These are phyloP conservation scores for Atherinomorus stipes DNA, from an alignment of 2,113 vertebrate genomes.

Conservation along the genomic window DNA sequence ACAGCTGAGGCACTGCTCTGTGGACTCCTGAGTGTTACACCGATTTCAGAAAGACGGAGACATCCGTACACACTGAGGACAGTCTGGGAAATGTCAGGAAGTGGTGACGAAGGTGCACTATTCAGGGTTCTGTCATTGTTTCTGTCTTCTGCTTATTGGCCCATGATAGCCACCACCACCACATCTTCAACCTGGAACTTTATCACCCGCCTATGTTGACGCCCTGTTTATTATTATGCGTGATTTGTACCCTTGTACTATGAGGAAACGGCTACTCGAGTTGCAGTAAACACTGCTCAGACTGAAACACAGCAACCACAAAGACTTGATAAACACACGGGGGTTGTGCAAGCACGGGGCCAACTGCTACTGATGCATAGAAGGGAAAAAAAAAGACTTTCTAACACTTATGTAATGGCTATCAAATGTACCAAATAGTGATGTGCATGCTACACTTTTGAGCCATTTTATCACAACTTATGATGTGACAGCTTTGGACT, in stretches of 20 bases:
- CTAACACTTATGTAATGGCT: neutral
- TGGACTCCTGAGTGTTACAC: neutral
- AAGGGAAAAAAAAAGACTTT: neutral
- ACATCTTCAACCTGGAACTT: constrained; percentile 27
- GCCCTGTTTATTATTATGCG: constrained; percentile 56
- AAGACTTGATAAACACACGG: constrained; percentile 47
- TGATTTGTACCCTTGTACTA: constrained; percentile 59
- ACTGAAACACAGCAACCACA: constrained; percentile 52
- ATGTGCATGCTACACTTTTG: constrained; percentile 15
- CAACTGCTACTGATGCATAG: constrained; percentile 6
- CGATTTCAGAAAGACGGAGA: constrained; percentile 31
- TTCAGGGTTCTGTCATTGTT: neutral
- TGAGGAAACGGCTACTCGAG: constrained; percentile 60
- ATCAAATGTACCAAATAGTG: constrained; percentile 11
- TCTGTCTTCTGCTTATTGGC: constrained; percentile 20
- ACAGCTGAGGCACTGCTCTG: constrained; percentile 25
- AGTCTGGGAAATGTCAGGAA: constrained; percentile 51
- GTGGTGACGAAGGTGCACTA: constrained; percentile 17
- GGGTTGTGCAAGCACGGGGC: constrained; percentile 28
- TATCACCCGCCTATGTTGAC: constrained; percentile 47
- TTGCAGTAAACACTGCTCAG: constrained; percentile 64
- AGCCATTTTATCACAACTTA: constrained; percentile 8
- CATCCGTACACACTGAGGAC: constrained; percentile 30
- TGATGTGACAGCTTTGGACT: neutral
- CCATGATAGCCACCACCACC: neutral